phyloP scores from a whole-genome alignment of 2,797 vertebrate species.

The Chrysocyon brachyurus region DNA sequence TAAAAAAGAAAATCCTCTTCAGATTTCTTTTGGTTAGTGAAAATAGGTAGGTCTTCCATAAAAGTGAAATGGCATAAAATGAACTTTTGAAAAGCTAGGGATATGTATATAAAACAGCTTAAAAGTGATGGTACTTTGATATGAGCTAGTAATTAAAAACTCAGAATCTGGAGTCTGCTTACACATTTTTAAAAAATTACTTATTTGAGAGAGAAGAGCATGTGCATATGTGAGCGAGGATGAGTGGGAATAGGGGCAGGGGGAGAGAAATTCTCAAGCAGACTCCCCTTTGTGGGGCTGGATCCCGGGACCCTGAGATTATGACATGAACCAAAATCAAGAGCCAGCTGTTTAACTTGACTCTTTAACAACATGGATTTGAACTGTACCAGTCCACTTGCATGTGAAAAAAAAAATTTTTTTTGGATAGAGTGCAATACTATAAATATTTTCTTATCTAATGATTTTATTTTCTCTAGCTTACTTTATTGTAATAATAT shows the following conservation, averaged over 20 bases:
- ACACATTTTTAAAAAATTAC: background rate
- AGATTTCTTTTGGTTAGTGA: background rate
- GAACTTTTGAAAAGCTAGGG: background rate
- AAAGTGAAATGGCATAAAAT: background rate
- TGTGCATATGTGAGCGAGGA: background rate
- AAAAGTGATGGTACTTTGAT: background rate
- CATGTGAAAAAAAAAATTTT: background rate
- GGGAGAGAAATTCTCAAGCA: background rate
- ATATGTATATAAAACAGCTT: slow-evolving; percentile 6
- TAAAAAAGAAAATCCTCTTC: background rate
- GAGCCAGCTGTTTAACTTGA: background rate
- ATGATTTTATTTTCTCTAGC: background rate
- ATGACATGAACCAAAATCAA: background rate
- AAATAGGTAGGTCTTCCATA: background rate
- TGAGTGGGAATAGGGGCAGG: background rate
- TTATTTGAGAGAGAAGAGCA: background rate
- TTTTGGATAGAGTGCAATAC: background rate
- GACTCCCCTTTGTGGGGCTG: background rate
- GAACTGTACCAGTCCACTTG: background rate
- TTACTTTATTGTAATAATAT: background rate
- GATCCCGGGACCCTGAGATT: background rate
- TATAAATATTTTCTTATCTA: background rate
- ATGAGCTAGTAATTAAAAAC: background rate
- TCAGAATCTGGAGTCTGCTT: background rate
- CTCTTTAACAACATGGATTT: background rate